Base-by-base conservation (phyloP, 2,113 vertebrate species). In the Psephotus haematonotus region DNA sequence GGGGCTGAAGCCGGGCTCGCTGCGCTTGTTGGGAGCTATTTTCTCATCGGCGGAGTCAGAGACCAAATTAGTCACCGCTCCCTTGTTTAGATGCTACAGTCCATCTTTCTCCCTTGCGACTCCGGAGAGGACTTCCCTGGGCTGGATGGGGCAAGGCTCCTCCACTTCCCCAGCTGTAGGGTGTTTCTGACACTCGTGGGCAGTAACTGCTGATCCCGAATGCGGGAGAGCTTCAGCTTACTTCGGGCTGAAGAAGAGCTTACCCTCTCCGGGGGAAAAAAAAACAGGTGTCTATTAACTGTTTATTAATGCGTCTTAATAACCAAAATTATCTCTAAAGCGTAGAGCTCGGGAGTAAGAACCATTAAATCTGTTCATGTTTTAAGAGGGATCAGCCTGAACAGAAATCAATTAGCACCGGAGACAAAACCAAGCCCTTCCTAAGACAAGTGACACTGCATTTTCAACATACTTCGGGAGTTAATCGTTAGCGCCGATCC, bases 361-460 rank as follows among this genome's bases (percentile, higher is more conserved):
- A 95, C 92, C 95, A 94, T 95, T 96, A 97, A 97, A 97, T 96
- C 95, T 96, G 90, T 88, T 88, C 95, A 44, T 95, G 80, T 96
- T 95, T 93, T 94, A 95, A 92, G 96, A 96, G 90, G 95, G 92
- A 94, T 96, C 95, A 95, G 92, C 86, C 80, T 93, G 80, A 90
- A 75, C 72, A 96, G 93, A 95, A 97, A 95, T 94, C 96, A 96
- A 96, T 97, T 96, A 96, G 86, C 95, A 92, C 82, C 28, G 39
- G 88, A 94, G 76, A 96, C 85, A 95, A 92, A 96, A 78, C 80
- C 96, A 77, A 93, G 69, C 93, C 95, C 72, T 94, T 81, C 93
- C 82, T 47, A 68, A 93, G 92, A 94, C 93, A 74, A 96, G 95
- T 77, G 95, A 81, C 92, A 49, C 93, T 12, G 79, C 95, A 91